Base-by-base conservation (phyloP, 2,797 vertebrate species). In the Rhynchonycteris naso region DNA sequence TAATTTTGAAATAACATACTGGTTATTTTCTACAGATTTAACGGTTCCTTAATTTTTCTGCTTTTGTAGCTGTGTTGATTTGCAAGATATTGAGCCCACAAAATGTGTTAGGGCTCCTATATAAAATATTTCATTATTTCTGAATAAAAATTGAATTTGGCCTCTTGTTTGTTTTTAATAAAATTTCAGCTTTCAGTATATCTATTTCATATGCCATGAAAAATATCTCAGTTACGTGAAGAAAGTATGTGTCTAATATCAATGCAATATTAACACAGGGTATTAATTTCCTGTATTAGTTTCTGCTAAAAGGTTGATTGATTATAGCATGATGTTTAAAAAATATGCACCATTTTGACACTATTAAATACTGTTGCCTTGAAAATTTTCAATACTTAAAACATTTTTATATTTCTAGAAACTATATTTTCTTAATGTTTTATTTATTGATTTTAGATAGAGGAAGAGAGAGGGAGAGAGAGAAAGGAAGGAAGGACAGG, bases 111-210 rank as follows among this genome's bases (percentile, higher is more conserved):
- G 35, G 26, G 35, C n/a, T 33, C 9, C 56, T 91, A 88, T 0
- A 30, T 19, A 87, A 90, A 93, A 71, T 91, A 7, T 50, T 91
- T 90, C 56, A 3, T 80, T 89, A 19, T 91, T 96, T 88, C 47
- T 88, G 28, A 95, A 56, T 82, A 82, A 85, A 92, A 54, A 28
- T 82, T 74, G 7, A 68, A 84, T 85, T 89, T 93, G 81, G 13
- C 35, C 13, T 96, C 3, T 63, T 94, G 5, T 91, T 82, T 96
- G 9, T 94, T 96, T 92, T n/a, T 91, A 47, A 71, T 86, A 78
- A 88, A 91, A 86, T 94, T 90, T 91, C 38, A 90, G 4, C 22
- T 90, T 93, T 94, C 38, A 94, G 11, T 92, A 52, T 11, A 18
- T 95, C 43, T 3, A 61, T 91, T 88, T 96, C 24, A 50, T 92